phyloP scores from a whole-genome alignment of 2,113 vertebrate species.

The Macaca mulatta region DNA sequence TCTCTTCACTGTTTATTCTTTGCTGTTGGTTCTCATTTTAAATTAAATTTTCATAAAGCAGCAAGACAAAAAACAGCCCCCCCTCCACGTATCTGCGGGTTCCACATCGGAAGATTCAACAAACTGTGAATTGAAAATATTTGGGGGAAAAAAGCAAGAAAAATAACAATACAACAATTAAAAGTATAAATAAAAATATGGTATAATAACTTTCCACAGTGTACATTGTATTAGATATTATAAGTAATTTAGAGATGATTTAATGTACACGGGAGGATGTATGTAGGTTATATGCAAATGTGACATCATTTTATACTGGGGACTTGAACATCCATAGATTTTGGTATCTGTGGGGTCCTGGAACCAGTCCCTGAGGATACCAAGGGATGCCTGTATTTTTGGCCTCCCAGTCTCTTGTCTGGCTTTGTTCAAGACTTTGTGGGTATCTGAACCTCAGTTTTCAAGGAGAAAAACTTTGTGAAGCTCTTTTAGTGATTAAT shows the following conservation, averaged over 20 bases:
- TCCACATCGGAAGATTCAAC: not conserved
- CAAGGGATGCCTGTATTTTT: not conserved
- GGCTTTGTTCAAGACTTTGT: not conserved
- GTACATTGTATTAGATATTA: not conserved
- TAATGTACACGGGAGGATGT: not conserved
- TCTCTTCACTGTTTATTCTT: not conserved
- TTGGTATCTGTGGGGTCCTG: not conserved
- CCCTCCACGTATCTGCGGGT: not conserved
- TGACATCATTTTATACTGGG: not conserved
- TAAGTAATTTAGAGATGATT: not conserved
- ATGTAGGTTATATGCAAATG: not conserved
- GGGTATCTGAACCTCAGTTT: conserved; percentile 9
- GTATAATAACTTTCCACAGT: not conserved
- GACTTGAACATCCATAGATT: not conserved
- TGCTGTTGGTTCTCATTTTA: conserved; percentile 27
- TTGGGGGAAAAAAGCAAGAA: not conserved
- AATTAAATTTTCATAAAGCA: not conserved
- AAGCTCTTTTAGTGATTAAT: conserved; percentile 3
- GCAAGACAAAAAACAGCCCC: not conserved
- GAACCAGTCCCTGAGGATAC: not conserved
- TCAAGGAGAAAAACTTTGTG: not conserved
- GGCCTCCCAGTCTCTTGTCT: not conserved
- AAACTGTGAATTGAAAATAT: not conserved
- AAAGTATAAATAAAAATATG: not conserved
- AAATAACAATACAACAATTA: not conserved